These are phyloP conservation scores for Mesorhabditis sp. DNA, from an alignment of 2,888 invertebrate species.

Conservation along the genomic window DNA sequence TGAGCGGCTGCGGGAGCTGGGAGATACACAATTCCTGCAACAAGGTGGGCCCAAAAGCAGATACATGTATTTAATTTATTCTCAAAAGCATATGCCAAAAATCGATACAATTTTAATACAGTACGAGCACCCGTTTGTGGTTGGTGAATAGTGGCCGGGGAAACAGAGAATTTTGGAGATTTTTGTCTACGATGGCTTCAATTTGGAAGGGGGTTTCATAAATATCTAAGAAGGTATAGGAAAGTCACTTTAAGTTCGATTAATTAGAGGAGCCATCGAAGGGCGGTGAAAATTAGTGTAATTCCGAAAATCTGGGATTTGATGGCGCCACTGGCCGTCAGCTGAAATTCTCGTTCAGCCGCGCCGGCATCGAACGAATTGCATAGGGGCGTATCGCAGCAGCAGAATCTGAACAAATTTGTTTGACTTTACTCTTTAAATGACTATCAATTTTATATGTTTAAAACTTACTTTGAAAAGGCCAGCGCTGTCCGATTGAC, in stretches of 20 bases:
- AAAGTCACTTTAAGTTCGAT: no score
- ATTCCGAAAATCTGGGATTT: no score
- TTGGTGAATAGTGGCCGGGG: neutral
- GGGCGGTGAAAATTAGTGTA: no score
- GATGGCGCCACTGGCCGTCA: no score
- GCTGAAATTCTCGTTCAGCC: neutral
- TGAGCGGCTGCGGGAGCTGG: constrained; percentile 43
- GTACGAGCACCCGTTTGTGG: neutral
- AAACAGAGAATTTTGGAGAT: no score
- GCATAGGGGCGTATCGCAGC: constrained; percentile 28
- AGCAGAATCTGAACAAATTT: constrained; percentile 39
- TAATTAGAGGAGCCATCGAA: no score
- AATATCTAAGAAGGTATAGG: no score
- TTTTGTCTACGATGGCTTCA: no score
- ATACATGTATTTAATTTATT: neutral
- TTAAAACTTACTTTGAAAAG: neutral
- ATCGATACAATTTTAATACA: no score
- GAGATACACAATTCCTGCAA: constrained; percentile 40
- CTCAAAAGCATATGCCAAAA: no score
- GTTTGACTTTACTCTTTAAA: neutral
- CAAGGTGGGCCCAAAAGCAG: constrained; percentile 28
- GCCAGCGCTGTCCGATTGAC: constrained; percentile 9
- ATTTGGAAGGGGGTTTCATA: no score
- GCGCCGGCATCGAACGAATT: constrained; percentile 20
- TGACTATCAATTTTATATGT: no score